Evolutionary conservation across 2,888 invertebrate species (phyloP), one percentile per base, ranked within the genome.

Genomic region (Saturnia japonica): DNA sequence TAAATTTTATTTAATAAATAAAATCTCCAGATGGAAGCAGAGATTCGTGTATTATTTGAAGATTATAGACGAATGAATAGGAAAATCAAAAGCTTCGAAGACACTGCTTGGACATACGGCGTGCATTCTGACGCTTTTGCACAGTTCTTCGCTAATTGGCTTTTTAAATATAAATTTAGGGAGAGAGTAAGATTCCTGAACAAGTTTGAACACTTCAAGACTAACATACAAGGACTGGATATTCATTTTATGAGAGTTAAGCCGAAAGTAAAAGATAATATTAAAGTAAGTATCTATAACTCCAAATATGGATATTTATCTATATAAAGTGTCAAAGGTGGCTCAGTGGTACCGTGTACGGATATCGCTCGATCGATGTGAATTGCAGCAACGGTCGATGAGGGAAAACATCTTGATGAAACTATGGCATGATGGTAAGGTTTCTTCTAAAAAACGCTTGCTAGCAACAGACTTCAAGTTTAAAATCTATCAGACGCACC

Each of bases 241-340:
- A 95, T 98, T 62, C 98, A 98, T 84, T 98, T 96, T 82, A 89
- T 97, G 57, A 97, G 95, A 70, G 95, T 95, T 0, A 96, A 96
- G 75, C 96, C 96, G 0, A 78, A 87, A 28, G 85, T 82, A 4
- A 76, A 78, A 19, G 74, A 77, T 14, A 85, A 89, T 78, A 75
- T 88, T 1, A 85, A 86, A 87, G 91, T 91, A 78, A 72, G 78
- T 62, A 34, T 22, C 34, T 14, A 16, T 16, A 19, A 16, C 2
- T 22, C 11, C 22, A 22, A 7, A 1, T 22, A 54, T 16, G 14
- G 1, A 19, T 9, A 54, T 22, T 22, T 54, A 0, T 9, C 6
- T 47, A 47, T 47, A 47, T 4, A 19, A 47, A 16, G 16, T 19
- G 8, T 16, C 7, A n/a, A 19, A 47, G 16, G 8, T 19, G 47